phyloP scores from a whole-genome alignment of 2,113 vertebrate genomes.

The Plecturocebus donacophilus region DNA sequence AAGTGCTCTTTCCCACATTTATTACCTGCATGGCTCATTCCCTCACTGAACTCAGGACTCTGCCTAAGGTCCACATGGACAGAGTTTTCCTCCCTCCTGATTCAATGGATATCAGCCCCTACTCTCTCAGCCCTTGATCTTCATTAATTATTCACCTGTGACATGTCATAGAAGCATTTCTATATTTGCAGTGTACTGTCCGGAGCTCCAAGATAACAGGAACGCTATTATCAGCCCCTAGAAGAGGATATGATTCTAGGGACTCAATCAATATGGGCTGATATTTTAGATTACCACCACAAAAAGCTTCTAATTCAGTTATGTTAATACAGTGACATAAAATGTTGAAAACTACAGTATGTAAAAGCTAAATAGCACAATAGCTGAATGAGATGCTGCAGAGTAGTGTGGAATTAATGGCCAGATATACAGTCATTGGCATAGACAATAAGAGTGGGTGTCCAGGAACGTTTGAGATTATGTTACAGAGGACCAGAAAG shows the following conservation, averaged over 20 bases:
- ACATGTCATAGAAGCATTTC: neutral
- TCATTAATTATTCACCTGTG: neutral
- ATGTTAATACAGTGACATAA: neutral
- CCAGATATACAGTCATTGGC: neutral
- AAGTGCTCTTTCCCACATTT: neutral
- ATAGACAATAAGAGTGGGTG: neutral
- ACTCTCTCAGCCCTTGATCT: neutral
- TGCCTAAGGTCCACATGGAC: neutral
- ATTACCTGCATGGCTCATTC: neutral
- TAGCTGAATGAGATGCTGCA: neutral
- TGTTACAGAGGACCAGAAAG: neutral
- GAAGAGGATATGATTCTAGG: neutral
- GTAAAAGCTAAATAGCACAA: neutral
- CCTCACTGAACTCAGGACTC: neutral
- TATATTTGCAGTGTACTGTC: neutral
- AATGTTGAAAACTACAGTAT: neutral
- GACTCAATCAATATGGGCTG: neutral
- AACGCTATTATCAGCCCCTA: neutral
- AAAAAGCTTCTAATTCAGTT: neutral
- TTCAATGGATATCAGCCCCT: neutral
- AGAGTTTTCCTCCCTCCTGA: neutral
- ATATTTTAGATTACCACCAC: neutral
- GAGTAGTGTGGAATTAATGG: neutral
- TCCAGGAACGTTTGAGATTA: neutral
- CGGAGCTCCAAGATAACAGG: neutral